Evolutionary conservation across 2,888 invertebrate species (phyloP).

Genomic region (Neocrepidodera transversa): DNA sequence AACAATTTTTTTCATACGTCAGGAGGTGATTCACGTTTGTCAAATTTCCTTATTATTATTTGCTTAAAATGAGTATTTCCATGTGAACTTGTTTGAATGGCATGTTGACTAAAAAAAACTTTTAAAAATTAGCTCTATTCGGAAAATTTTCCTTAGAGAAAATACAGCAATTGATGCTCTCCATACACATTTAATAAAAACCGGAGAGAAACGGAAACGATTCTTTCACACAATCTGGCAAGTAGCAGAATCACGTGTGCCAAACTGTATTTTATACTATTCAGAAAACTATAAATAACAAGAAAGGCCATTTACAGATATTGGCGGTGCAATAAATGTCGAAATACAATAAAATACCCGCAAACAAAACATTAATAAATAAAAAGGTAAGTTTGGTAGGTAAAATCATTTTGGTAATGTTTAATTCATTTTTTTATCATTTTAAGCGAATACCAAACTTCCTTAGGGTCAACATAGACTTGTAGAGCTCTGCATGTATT

Average conservation of each 20-base stretch:
- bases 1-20: too few relatives aligned
- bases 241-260: constrained; percentile 9
- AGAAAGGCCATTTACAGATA: constrained; percentile 21
- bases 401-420: background rate
- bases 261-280: constrained; percentile 10
- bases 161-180: constrained; percentile 1
- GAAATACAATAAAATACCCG: constrained; percentile 18
- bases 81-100: too few relatives aligned
- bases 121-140: constrained; percentile 1
- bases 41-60: too few relatives aligned
- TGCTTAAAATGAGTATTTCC: too few relatives aligned
- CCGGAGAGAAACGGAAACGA: constrained; percentile 4
- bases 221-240: constrained; percentile 14
- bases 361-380: constrained; percentile 11
- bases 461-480: background rate
- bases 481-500: background rate
- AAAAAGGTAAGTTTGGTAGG: background rate
- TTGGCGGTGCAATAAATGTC: constrained; percentile 23
- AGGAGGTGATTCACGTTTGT: too few relatives aligned
- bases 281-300: constrained; percentile 11
- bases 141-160: constrained; percentile 1
- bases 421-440: background rate
- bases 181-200: constrained; percentile 13
- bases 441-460: background rate
- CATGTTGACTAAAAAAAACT: too few relatives aligned